Base-by-base conservation (phyloP, 2,888 invertebrate species). In the Pecten maximus region DNA sequence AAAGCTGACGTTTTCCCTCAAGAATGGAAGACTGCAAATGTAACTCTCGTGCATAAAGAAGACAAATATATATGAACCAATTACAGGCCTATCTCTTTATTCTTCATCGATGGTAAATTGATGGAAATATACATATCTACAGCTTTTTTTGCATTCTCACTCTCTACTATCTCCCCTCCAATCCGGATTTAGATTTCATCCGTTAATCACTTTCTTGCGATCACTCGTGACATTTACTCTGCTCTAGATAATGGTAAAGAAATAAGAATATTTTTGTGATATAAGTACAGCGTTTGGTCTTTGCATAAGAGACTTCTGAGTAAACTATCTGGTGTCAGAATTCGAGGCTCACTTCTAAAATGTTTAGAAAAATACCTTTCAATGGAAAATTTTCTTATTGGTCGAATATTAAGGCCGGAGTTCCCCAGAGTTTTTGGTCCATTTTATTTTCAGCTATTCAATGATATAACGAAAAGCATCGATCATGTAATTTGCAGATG, bases 401-500 rank as follows among this genome's bases (percentile, higher is more conserved):
- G n/a, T n/a, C n/a, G n/a, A n/a, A n/a, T n/a, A n/a, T n/a, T n/a
- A n/a, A n/a, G n/a, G n/a, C n/a, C n/a, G n/a, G n/a, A n/a, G n/a
- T n/a, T n/a, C n/a, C n/a, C n/a, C n/a, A n/a, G n/a, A n/a, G n/a
- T n/a, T n/a, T n/a, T n/a, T n/a, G n/a, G n/a, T n/a, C n/a, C n/a
- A n/a, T n/a, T n/a, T n/a, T n/a, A n/a, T n/a, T n/a, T n/a, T n/a
- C n/a, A n/a, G n/a, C n/a, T n/a, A n/a, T n/a, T n/a, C n/a, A 50
- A 50, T 19, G 12, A 39, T 19, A 40, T 40, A 88, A 88, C 40
- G 15, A 40, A n/a, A 28, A 10, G 16, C 40, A 19, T 10, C 39
- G 16, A 88, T 40, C 40, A 88, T 16, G 23, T 88, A 16, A 40
- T 88, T 88, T 88, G 23, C 40, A 40, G 40, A 88, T 88, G 88